phyloP scores from a whole-genome alignment of 2,888 invertebrate species.

The Imbricaverruca yamaguchii region DNA sequence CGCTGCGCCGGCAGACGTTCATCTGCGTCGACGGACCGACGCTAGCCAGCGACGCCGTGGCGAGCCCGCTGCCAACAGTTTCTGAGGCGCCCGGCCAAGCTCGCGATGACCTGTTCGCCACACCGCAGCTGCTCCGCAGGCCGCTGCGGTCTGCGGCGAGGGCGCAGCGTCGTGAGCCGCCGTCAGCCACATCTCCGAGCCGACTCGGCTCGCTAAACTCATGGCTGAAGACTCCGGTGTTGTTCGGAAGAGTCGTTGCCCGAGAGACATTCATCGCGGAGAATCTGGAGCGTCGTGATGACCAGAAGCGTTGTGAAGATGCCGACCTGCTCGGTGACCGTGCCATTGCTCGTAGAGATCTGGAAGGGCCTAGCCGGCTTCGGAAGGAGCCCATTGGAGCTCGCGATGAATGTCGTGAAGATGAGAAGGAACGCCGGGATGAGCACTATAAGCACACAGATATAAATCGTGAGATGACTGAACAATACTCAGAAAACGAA shows the following conservation, averaged over 20 bases:
- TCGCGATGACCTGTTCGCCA: neutral
- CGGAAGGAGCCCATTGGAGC: neutral
- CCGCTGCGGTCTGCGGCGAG: neutral
- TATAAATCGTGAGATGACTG: neutral
- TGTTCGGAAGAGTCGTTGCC: constrained; percentile 4
- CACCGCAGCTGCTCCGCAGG: neutral
- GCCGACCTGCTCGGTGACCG: neutral
- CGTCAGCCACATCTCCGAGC: neutral
- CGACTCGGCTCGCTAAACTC: neutral
- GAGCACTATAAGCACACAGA: neutral
- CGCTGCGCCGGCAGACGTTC: constrained; percentile 30
- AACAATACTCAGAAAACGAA: too few species aligned
- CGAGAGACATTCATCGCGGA: neutral
- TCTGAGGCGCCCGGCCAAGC: too few species aligned
- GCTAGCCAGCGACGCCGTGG: too few species aligned
- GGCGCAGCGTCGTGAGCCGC: neutral
- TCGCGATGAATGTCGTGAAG: neutral
- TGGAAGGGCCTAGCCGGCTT: too few species aligned
- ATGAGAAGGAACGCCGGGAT: neutral
- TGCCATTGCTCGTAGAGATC: too few species aligned
- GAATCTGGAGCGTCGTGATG: neutral
- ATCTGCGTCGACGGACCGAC: neutral
- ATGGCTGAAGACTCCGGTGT: neutral
- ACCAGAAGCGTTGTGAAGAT: neutral
- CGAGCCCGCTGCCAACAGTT: too few species aligned